A percentile compares a stretch with the other conserved stretches of the same genome.
These are phyloP conservation scores for Diacarnus erythraeanus DNA, from an alignment of 37 sponge, comb jelly and placozoan genomes.

Conservation along the genomic window DNA sequence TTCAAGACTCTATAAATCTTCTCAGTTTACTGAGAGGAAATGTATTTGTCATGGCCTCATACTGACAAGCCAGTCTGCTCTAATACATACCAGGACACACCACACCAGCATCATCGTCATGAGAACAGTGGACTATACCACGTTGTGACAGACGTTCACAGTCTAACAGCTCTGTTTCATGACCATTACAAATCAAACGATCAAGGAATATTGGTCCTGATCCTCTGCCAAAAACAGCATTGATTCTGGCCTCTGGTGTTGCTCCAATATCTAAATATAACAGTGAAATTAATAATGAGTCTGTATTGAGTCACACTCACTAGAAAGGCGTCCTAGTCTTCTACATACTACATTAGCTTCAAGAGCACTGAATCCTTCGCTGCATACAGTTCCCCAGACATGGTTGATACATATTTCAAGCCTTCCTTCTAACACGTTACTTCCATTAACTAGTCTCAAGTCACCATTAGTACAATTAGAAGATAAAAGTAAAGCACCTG, in stretches of 20 bases:
- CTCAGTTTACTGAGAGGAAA: too few species aligned
- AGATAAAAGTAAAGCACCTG: background rate
- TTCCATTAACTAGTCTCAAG: constrained; percentile 18
- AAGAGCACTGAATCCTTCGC: constrained; percentile 12
- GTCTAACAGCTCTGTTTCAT: background rate
- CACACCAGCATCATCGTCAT: constrained; percentile 34
- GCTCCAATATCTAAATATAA: background rate
- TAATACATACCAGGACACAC: constrained; percentile 34
- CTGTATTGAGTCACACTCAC: background rate
- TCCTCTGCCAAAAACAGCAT: constrained; percentile 26
- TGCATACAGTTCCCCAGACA: constrained; percentile 54
- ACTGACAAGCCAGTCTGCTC: too few species aligned
- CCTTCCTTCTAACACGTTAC: constrained; percentile 26
- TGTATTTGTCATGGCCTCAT: too few species aligned
- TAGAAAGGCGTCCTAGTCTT: constrained; percentile 12
- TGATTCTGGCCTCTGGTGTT: background rate
- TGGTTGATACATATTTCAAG: constrained; percentile 53
- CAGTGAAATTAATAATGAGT: background rate
- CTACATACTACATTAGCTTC: constrained; percentile 44
- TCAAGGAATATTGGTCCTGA: constrained; percentile 47
- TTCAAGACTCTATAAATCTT: too few species aligned
- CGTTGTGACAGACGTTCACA: background rate
- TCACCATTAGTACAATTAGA: constrained; percentile 20
- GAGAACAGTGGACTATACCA: constrained; percentile 20
- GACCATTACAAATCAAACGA: constrained; percentile 14